A percentile compares a stretch with the other conserved stretches of the same genome.
phyloP scores from a whole-genome alignment of 2,888 invertebrate species.

The Abrostola triplasia region DNA sequence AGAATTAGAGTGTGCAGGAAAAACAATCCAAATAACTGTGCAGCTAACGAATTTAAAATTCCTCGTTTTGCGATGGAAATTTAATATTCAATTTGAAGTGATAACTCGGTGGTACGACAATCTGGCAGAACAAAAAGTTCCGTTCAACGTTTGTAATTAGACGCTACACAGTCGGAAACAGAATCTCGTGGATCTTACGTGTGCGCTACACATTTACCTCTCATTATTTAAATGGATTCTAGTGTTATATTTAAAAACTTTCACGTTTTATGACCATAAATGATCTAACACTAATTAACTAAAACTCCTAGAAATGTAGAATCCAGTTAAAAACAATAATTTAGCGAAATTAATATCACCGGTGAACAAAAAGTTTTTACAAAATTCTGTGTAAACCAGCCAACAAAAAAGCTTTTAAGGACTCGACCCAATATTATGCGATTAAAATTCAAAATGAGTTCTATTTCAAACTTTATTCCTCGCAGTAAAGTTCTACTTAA shows the following conservation, averaged over 20 bases:
- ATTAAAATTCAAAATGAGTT: slow-evolving; percentile 60
- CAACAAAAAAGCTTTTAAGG: slow-evolving; percentile 51
- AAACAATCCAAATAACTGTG: slow-evolving; percentile 52
- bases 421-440: slow-evolving; percentile 48
- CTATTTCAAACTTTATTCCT: slow-evolving; percentile 49
- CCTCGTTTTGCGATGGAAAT: slow-evolving; percentile 65
- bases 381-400: slow-evolving; percentile 39
- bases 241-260: neutral
- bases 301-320: neutral
- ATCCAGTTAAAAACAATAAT: slow-evolving; percentile 11
- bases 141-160: slow-evolving; percentile 82
- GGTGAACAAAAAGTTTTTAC: slow-evolving; percentile 36
- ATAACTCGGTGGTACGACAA: slow-evolving; percentile 77
- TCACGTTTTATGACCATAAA: too few relatives aligned
- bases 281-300: neutral
- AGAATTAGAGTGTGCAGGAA: slow-evolving; percentile 35
- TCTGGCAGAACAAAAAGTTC: slow-evolving; percentile 79
- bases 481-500: slow-evolving; percentile 54
- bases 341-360: slow-evolving; percentile 12
- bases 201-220: too few relatives aligned
- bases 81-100: slow-evolving; percentile 79
- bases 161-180: slow-evolving; percentile 66
- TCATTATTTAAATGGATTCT: neutral
- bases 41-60: slow-evolving; percentile 58
- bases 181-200: slow-evolving; percentile 57